Conservation (phyloP, 2,113 vertebrate species). For the Dicaeum eximium region DNA sequence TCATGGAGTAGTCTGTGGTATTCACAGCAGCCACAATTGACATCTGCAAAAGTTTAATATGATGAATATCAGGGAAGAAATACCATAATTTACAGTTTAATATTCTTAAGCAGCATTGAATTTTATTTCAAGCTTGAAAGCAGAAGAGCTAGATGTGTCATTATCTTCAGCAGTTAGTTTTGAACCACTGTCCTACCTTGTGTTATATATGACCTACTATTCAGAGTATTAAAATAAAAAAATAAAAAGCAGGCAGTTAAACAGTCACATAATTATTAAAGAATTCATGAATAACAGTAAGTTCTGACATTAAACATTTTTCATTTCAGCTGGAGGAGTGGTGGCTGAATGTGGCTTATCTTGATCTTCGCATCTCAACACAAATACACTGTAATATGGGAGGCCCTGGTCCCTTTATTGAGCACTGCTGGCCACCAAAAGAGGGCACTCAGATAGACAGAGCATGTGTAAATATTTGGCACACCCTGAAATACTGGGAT, state of each 20-base stretch:
- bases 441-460: slow-evolving; percentile 87
- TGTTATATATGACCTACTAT: not conserved
- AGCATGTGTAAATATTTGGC: slow-evolving; percentile 80
- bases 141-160: not conserved
- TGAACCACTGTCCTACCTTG: not conserved
- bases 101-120: not conserved
- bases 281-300: not conserved
- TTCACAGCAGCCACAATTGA: not conserved
- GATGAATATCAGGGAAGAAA: not conserved
- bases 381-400: slow-evolving; percentile 90
- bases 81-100: not conserved
- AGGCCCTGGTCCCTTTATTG: slow-evolving; percentile 81
- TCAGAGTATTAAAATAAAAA: not conserved
- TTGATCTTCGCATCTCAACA: slow-evolving; percentile 87
- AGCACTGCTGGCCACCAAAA: slow-evolving; percentile 88
- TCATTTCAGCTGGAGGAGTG: slow-evolving; percentile 90
- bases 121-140: not conserved
- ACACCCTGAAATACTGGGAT: slow-evolving; percentile 88
- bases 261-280: not conserved
- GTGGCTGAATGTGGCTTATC: slow-evolving; percentile 90
- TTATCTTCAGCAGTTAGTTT: not conserved
- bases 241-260: not conserved
- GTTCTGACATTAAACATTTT: not conserved
- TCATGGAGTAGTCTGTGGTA: not conserved
- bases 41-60: not conserved